A percentile compares a stretch with the other conserved stretches of the same genome.
Evolutionary conservation across 2,797 vertebrate genomes (phyloP).

Genomic region (Myoxocephalus aenaeus): DNA sequence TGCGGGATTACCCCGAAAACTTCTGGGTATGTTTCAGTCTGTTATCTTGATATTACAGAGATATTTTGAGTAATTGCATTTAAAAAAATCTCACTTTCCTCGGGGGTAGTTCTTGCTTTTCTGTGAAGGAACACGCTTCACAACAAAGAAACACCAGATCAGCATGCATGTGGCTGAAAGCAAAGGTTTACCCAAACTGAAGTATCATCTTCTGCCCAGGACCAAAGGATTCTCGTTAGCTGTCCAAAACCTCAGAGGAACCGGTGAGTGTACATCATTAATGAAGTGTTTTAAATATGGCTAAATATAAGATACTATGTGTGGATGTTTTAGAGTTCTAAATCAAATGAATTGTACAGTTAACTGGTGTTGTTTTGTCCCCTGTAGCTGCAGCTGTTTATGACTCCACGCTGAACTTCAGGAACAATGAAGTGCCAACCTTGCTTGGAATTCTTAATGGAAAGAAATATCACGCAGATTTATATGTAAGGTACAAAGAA

Average conservation of each 20-base stretch:
- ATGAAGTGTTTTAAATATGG: neutral
- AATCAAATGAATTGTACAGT: constrained; percentile 21
- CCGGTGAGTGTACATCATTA: constrained; percentile 85
- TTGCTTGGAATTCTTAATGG: constrained; percentile 93
- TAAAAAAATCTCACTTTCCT: constrained; percentile 5
- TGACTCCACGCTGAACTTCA: constrained; percentile 98
- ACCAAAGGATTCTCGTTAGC: constrained; percentile 96
- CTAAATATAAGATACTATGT: neutral
- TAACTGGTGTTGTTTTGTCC: constrained; percentile 21
- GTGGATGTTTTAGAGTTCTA: constrained; percentile 22
- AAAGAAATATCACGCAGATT: constrained; percentile 94
- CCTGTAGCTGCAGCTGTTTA: constrained; percentile 93
- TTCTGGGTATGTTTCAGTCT: constrained; percentile 86
- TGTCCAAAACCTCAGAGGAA: constrained; percentile 92
- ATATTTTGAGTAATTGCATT: neutral
- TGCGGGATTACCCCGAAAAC: constrained; percentile 93
- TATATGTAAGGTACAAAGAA: constrained; percentile 89
- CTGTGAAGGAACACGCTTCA: constrained; percentile 97
- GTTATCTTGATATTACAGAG: neutral
- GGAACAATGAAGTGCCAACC: constrained; percentile 92
- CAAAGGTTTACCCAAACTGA: constrained; percentile 95
- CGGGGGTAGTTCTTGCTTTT: constrained; percentile 91
- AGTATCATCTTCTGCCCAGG: constrained; percentile 94
- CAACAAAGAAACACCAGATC: constrained; percentile 92
- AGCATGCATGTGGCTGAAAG: constrained; percentile 97